phyloP scores from a whole-genome alignment of 92 coral and sea anemone species.

The Palythoa heliodiscus region DNA sequence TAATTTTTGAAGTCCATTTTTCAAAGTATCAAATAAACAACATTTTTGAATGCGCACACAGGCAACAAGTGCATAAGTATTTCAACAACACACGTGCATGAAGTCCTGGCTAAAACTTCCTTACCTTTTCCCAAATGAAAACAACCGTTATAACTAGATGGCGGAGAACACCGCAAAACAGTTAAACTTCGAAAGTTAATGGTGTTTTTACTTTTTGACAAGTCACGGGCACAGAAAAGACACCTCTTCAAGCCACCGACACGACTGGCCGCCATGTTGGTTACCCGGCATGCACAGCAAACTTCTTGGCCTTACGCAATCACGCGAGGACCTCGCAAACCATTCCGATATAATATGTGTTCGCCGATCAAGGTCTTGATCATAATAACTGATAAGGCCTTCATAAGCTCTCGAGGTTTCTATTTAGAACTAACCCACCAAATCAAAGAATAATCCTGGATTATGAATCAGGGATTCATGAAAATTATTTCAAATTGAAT shows the following conservation, averaged over 20 bases:
- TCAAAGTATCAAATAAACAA: neutral
- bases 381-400: too few relatives aligned
- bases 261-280: conserved; percentile 70
- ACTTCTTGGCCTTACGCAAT: conserved; percentile 12
- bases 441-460: too few relatives aligned
- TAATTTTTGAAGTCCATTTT: neutral
- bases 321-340: too few relatives aligned
- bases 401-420: too few relatives aligned
- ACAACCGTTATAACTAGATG: neutral
- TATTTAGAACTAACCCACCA: too few relatives aligned
- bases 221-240: conserved; percentile 46
- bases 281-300: conserved; percentile 39
- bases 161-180: neutral
- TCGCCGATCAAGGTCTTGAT: too few relatives aligned
- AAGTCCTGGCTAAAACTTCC: neutral
- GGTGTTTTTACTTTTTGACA: conserved; percentile 3
- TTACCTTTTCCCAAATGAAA: conserved; percentile 19
- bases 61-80: too few relatives aligned
- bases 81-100: conserved; percentile 6
- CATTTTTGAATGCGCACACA: neutral
- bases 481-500: too few relatives aligned
- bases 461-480: too few relatives aligned
- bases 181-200: conserved; percentile 23
- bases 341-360: too few relatives aligned
- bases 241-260: conserved; percentile 45